phyloP scores from a whole-genome alignment of 2,888 invertebrate genomes.

The Dynastes grantii region DNA sequence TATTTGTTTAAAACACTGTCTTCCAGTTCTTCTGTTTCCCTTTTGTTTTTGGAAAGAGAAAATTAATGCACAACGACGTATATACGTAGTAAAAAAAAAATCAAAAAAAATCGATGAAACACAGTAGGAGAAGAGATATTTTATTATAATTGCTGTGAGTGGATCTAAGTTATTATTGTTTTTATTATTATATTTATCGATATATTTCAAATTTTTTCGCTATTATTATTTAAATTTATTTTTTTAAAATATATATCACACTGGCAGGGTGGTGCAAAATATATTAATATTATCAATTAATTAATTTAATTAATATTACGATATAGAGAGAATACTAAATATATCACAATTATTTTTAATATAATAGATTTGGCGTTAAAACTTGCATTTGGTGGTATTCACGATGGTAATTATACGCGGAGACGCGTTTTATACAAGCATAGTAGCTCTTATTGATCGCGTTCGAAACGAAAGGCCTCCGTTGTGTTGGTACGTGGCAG shows the following conservation, averaged over 20 bases:
- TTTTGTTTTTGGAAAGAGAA: too few species aligned
- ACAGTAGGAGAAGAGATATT: background rate
- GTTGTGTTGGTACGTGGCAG: conserved; percentile 67
- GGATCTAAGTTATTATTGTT: background rate
- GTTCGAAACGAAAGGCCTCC: conserved; percentile 49
- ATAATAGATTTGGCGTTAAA: conserved; percentile 69
- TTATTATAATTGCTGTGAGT: background rate
- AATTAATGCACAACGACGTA: too few species aligned
- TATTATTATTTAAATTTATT: conserved; percentile 20
- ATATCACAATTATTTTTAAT: conserved; percentile 69
- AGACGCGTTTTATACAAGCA: conserved; percentile 60
- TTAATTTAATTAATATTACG: conserved; percentile 52
- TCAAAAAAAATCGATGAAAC: too few species aligned
- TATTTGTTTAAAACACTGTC: too few species aligned
- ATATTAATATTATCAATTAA: conserved; percentile 13
- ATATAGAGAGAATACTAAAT: conserved; percentile 68
- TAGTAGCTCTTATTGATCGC: conserved; percentile 64
- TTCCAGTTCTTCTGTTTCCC: too few species aligned
- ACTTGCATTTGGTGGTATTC: conserved; percentile 64
- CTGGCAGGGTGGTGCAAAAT: conserved; percentile 53
- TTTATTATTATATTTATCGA: conserved; percentile 4
- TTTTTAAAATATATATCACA: conserved; percentile 54
- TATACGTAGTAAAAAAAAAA: too few species aligned
- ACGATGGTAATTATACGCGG: conserved; percentile 53
- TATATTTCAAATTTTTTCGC: conserved; percentile 4